Percentiles rank a stretch among this genome's conserved stretches.
phyloP scores from a whole-genome alignment of 2,113 vertebrate genomes.

The Pionites leucogaster region DNA sequence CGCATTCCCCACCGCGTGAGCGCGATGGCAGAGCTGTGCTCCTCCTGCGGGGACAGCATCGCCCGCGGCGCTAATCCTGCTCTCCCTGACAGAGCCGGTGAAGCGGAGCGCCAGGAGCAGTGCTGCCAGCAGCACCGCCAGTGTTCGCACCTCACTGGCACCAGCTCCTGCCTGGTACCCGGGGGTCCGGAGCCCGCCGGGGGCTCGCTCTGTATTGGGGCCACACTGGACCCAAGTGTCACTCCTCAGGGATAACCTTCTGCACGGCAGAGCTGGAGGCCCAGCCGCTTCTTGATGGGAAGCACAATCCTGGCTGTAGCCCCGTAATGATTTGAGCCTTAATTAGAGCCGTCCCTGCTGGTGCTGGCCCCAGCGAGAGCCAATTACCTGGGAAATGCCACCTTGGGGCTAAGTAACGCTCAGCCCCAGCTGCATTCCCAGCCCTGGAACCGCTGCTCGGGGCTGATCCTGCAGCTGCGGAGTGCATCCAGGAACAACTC shows the following conservation, averaged over 20 bases:
- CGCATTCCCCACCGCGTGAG: fast-evolving
- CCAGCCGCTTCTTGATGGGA: neutral
- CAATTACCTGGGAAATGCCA: neutral
- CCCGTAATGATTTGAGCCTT: neutral
- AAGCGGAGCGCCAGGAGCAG: neutral
- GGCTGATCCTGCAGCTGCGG: neutral
- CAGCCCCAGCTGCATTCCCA: neutral
- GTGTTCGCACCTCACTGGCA: fast-evolving
- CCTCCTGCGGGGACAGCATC: fast-evolving
- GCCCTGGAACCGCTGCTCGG: fast-evolving
- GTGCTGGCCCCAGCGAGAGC: fast-evolving
- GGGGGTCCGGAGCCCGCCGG: fast-evolving
- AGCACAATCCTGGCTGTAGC: neutral
- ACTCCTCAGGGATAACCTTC: fast-evolving
- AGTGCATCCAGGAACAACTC: neutral
- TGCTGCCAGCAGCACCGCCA: neutral
- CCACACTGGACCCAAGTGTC: fast-evolving
- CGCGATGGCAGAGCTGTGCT: fast-evolving
- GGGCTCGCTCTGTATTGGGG: neutral
- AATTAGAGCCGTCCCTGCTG: neutral
- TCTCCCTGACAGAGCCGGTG: neutral
- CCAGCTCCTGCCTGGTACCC: neutral
- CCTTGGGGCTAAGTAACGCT: fast-evolving
- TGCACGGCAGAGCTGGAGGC: neutral
- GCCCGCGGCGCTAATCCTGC: neutral